Base-by-base conservation (phyloP, 2,797 vertebrate species). In the Poecilia picta region DNA sequence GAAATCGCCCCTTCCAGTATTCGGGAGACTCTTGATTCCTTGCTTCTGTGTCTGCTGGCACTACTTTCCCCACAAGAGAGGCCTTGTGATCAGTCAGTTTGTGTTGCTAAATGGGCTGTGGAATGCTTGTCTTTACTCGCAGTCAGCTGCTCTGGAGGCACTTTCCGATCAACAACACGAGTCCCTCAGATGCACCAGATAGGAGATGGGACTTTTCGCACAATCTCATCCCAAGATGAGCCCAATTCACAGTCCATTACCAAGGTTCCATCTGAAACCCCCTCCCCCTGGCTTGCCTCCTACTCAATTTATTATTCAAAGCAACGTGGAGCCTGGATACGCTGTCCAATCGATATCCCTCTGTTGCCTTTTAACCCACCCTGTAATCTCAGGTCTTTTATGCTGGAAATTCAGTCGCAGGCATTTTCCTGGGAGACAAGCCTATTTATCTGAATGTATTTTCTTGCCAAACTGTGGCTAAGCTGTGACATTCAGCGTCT, bases 401-500 rank as follows among this genome's bases (percentile, higher is more conserved):
- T 89, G 89, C 85, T 85, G 85, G 83, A 90, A 86, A 93, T 93
- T 92, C 88, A 82, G 84, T 74, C 84, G 86, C 81, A 79, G 89
- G 92, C 74, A 87, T 80, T 89, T 81, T 80, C 77, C 85, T 84
- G 53, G 83, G 84, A 94, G 92, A 94, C 81, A 86, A 88, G 87
- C 80, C 74, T 92, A 93, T 95, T 95, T 93, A 93, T 93, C 91
- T 85, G 81, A 86, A 94, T 92, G 83, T 86, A 88, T 93, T 92
- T 94, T 89, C 83, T 85, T 53, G 73, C 78, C 91, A 92, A 93
- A 91, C 81, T 92, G 86, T 87, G 89, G 90, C 93, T 95, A 92
- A 95, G 92, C 93, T 92, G 84, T 93, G 94, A 92, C 94, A 93
- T 95, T 95, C 93, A 92, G 90, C 39, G 68, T 90, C 91, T 89